Conservation (phyloP, 2,113 vertebrate species). For the Piprites chloris region DNA sequence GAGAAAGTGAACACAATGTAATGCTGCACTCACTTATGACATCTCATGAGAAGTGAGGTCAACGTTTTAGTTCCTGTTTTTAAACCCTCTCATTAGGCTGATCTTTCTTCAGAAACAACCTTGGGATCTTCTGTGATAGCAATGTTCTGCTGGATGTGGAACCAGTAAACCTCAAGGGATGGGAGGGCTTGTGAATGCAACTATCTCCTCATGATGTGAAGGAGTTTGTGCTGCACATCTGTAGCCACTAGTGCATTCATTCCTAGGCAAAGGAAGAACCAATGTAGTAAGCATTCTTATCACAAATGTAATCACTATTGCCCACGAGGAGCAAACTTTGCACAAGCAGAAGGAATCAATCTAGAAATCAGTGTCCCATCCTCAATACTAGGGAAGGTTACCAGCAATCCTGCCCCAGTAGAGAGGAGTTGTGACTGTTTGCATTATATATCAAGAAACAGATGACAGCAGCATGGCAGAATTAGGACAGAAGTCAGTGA, state of each 20-base stretch:
- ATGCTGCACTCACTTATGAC: not conserved
- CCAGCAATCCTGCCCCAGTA: not conserved
- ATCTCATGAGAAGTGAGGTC: not conserved
- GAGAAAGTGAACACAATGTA: not conserved
- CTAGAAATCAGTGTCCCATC: not conserved
- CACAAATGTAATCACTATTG: not conserved
- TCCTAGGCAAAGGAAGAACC: not conserved
- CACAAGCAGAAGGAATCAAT: not conserved
- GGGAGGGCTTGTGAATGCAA: not conserved
- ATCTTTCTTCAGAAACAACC: not conserved
- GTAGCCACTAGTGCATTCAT: not conserved
- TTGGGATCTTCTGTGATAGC: not conserved
- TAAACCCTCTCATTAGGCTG: not conserved
- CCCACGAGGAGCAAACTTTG: not conserved
- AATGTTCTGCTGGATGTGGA: not conserved
- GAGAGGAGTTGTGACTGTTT: not conserved
- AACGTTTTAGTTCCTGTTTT: not conserved
- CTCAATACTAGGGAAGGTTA: not conserved
- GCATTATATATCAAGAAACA: not conserved
- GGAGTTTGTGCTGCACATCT: not conserved
- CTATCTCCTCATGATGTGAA: fast-evolving
- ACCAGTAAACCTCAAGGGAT: not conserved
- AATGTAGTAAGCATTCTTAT: not conserved
- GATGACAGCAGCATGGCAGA: not conserved
- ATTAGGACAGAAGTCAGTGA: not conserved